Conservation (phyloP, 2,113 vertebrate genomes). For the Haliaeetus leucogaster region DNA sequence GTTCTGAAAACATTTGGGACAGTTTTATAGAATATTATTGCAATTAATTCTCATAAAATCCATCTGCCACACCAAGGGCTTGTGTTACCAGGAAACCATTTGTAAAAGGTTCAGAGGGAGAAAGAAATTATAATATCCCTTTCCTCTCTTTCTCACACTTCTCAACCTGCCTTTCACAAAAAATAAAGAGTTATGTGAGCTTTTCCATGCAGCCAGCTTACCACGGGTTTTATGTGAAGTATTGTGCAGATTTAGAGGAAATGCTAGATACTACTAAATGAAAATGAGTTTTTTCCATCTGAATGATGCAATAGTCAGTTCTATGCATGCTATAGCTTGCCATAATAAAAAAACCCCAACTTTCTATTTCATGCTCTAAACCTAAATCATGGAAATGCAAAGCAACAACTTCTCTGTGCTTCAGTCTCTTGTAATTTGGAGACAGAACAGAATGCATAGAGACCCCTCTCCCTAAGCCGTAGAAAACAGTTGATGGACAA, state of each 20-base stretch:
- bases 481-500: neutral
- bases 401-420: neutral
- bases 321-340: neutral
- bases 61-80: conserved; percentile 37
- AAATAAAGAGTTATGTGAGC: neutral
- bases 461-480: neutral
- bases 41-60: conserved; percentile 58
- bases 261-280: neutral
- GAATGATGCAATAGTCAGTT: neutral
- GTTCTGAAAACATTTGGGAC: conserved; percentile 21
- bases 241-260: neutral
- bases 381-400: neutral
- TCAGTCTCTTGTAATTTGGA: neutral
- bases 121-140: conserved; percentile 35
- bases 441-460: neutral
- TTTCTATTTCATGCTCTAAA: neutral
- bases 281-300: neutral
- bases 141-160: conserved; percentile 41
- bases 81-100: conserved; percentile 57
- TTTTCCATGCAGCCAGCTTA: neutral
- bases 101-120: conserved; percentile 16
- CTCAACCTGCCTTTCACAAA: neutral
- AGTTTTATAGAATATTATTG: conserved; percentile 37
- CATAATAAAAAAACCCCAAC: neutral
- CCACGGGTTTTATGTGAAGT: neutral